A percentile compares a stretch with the other conserved stretches of the same genome.
These are phyloP conservation scores for Sanderia malayensis DNA, from an alignment of 30 jellyfish, hydroid and myxozoan species.

Conservation along the genomic window DNA sequence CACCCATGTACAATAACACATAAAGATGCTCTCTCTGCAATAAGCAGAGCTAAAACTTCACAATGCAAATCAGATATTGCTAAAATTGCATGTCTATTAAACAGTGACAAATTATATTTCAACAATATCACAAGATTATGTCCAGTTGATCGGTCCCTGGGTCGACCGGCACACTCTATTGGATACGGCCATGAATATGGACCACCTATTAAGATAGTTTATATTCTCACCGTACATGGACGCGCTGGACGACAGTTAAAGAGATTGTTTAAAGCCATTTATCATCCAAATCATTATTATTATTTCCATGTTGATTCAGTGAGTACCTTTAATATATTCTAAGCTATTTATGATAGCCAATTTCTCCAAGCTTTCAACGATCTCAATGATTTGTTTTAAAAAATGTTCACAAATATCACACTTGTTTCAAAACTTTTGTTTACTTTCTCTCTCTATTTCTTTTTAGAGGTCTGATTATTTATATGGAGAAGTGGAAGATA, in stretches of 20 bases:
- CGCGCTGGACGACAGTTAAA: constrained; percentile 87
- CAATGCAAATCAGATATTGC: constrained; percentile 75
- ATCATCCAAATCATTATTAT: constrained; percentile 83
- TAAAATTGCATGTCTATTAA: constrained; percentile 62
- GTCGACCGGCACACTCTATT: constrained; percentile 92
- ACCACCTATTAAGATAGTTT: constrained; percentile 81
- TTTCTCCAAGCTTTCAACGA: no score
- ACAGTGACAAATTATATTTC: constrained; percentile 60
- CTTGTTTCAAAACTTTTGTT: no score
- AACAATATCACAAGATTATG: constrained; percentile 78
- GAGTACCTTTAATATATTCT: constrained; percentile 41
- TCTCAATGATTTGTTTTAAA: no score
- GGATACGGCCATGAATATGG: constrained; percentile 80
- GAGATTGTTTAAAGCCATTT: constrained; percentile 83
- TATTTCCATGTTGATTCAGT: constrained; percentile 98
- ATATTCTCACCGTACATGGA: constrained; percentile 88
- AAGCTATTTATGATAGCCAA: no score
- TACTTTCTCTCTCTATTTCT: no score
- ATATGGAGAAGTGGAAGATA: constrained; percentile 54
- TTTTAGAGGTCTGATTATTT: constrained; percentile 79
- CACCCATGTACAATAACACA: constrained; percentile 68
- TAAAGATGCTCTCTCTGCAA: constrained; percentile 94
- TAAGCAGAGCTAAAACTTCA: constrained; percentile 72
- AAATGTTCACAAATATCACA: no score
- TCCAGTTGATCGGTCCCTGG: constrained; percentile 76